Conservation (phyloP, 1,140 invertebrate genomes). For the Lepidurus apus region DNA sequence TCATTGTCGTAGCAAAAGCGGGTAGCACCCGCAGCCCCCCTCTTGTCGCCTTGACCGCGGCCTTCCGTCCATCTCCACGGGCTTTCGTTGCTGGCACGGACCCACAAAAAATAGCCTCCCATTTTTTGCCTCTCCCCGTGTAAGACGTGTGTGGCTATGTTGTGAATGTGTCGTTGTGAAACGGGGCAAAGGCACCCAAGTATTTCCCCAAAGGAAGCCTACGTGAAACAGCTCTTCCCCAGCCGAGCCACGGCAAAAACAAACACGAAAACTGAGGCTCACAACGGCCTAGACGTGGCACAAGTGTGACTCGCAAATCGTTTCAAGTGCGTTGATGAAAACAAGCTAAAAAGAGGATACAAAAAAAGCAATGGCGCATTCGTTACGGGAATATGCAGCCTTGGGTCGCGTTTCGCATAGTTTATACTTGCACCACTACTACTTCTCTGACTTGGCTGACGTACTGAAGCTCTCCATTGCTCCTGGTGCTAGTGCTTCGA, state of each 20-base stretch:
- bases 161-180: slow-evolving; percentile 15
- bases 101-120: slow-evolving; percentile 11
- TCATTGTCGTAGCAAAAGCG: slow-evolving; percentile 21
- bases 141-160: slow-evolving; percentile 4
- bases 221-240: not conserved
- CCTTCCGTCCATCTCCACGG: slow-evolving; percentile 6
- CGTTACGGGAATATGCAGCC: not conserved
- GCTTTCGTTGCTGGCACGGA: not conserved
- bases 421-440: not conserved
- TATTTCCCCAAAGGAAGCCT: not conserved
- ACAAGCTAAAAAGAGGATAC: not conserved
- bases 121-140: slow-evolving; percentile 3
- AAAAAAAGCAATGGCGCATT: not conserved
- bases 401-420: not conserved
- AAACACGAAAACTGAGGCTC: not conserved
- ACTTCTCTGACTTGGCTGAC: not conserved
- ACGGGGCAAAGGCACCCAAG: slow-evolving; percentile 5
- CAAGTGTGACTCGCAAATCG: slow-evolving; percentile 6
- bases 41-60: slow-evolving; percentile 20
- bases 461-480: not conserved
- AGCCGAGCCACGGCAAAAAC: not conserved
- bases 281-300: slow-evolving; percentile 14
- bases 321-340: slow-evolving; percentile 19
- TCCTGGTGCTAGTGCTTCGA: not conserved
- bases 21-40: slow-evolving; percentile 19